phyloP scores from a whole-genome alignment of 2,888 invertebrate species.

The Acleris laterana region DNA sequence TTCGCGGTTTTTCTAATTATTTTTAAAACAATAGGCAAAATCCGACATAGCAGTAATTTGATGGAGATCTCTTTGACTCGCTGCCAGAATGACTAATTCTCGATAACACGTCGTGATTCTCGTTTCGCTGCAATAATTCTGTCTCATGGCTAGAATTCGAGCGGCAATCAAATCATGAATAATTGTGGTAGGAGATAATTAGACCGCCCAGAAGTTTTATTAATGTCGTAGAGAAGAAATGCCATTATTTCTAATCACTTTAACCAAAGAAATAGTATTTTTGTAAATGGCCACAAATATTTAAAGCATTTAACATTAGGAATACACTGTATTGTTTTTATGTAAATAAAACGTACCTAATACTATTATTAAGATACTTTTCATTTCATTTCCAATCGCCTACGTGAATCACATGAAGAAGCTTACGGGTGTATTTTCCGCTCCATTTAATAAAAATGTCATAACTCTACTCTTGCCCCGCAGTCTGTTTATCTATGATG shows the following conservation, averaged over 20 bases:
- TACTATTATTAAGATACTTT: too few species aligned
- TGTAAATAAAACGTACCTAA: too few species aligned
- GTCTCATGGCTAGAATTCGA: conserved; percentile 59
- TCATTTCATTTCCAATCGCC: too few species aligned
- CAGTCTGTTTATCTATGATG: too few species aligned
- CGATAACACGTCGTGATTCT: conserved; percentile 64
- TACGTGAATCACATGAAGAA: too few species aligned
- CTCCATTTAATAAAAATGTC: too few species aligned
- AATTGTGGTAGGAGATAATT: conserved; percentile 32
- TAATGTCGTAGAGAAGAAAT: conserved; percentile 17
- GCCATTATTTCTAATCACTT: conserved; percentile 24
- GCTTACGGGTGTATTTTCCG: too few species aligned
- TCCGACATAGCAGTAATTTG: conserved; percentile 66
- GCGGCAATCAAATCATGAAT: conserved; percentile 57
- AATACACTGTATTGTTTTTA: too few species aligned
- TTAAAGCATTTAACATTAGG: too few species aligned
- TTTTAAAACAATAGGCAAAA: conserved; percentile 71
- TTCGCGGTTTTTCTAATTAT: conserved; percentile 62
- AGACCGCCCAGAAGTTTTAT: conserved; percentile 27
- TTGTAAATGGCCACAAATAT: too few species aligned
- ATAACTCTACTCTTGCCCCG: too few species aligned
- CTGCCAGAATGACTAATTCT: conserved; percentile 80
- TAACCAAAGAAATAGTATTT: neutral
- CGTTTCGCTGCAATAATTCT: conserved; percentile 67
- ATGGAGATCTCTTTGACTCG: conserved; percentile 71